phyloP scores from a whole-genome alignment of 2,888 invertebrate species.

The Volucella zonaria region DNA sequence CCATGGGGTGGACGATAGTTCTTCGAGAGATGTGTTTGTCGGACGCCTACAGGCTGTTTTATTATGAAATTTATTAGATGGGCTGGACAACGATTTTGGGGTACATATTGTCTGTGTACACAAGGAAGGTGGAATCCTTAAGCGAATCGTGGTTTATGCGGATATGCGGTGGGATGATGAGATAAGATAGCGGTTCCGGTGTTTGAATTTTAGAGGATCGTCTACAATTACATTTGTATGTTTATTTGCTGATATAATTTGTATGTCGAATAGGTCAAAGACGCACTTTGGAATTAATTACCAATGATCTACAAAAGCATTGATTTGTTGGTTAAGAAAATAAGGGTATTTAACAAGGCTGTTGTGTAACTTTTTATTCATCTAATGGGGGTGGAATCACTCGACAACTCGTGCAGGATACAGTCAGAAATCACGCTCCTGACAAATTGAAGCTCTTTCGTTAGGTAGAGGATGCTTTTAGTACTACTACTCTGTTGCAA shows the following conservation, averaged over 20 bases:
- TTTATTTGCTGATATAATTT: constrained; percentile 3
- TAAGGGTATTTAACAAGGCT: too few relatives aligned
- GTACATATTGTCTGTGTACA: constrained; percentile 39
- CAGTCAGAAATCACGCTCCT: too few relatives aligned
- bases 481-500: too few relatives aligned
- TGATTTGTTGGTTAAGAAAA: too few relatives aligned
- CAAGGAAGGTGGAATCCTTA: constrained; percentile 43
- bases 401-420: too few relatives aligned
- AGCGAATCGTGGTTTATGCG: constrained; percentile 31
- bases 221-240: constrained; percentile 25
- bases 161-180: background rate
- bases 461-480: too few relatives aligned
- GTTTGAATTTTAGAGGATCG: constrained; percentile 13
- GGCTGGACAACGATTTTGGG: constrained; percentile 53
- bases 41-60: constrained; percentile 58
- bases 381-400: too few relatives aligned
- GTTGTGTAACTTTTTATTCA: too few relatives aligned
- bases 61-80: constrained; percentile 68
- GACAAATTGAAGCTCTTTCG: too few relatives aligned
- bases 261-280: background rate
- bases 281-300: too few relatives aligned
- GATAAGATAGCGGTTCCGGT: constrained; percentile 30
- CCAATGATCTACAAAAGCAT: too few relatives aligned
- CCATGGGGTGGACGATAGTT: constrained; percentile 11
- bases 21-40: constrained; percentile 10